These are phyloP conservation scores for Latheticus oryzae DNA, from an alignment of 2,888 invertebrate genomes.

Conservation along the genomic window DNA sequence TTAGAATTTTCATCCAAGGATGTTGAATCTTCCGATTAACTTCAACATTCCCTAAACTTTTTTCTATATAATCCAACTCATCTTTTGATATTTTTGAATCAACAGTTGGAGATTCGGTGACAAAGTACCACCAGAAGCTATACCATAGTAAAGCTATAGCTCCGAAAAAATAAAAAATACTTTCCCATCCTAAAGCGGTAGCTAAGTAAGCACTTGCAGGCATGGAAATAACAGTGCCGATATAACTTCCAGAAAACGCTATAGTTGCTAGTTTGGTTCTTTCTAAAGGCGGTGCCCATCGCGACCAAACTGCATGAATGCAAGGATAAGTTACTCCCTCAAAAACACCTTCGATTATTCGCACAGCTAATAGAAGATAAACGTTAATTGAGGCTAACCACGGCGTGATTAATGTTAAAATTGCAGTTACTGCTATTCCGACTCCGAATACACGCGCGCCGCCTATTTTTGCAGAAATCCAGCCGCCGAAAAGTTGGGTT, in stretches of 20 bases:
- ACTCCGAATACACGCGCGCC: slow-evolving; percentile 87
- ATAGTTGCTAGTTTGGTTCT: slow-evolving; percentile 83
- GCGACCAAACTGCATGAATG: slow-evolving; percentile 86
- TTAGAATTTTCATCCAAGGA: slow-evolving; percentile 83
- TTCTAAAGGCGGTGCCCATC: slow-evolving; percentile 87
- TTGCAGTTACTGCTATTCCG: slow-evolving; percentile 81
- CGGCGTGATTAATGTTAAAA: slow-evolving; percentile 85
- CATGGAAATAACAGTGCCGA: slow-evolving; percentile 87
- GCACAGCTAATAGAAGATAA: slow-evolving; percentile 76
- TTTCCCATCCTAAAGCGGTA: slow-evolving; percentile 81
- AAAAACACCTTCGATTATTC: slow-evolving; percentile 64
- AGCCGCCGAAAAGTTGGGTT: slow-evolving; percentile 87
- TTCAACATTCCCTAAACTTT: slow-evolving; percentile 68
- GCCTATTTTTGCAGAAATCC: slow-evolving; percentile 85
- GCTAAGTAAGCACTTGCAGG: slow-evolving; percentile 81
- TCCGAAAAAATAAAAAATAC: slow-evolving; percentile 82
- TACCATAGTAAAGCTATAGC: slow-evolving; percentile 78
- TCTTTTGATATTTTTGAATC: slow-evolving; percentile 79
- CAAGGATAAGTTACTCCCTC: slow-evolving; percentile 82
- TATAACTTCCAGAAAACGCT: slow-evolving; percentile 87
- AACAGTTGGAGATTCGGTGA: slow-evolving; percentile 79
- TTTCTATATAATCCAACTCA: slow-evolving; percentile 80
- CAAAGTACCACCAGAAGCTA: slow-evolving; percentile 75
- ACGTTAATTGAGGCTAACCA: slow-evolving; percentile 79
- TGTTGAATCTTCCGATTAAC: slow-evolving; percentile 70